Evolutionary conservation across 2,888 invertebrate genomes (phyloP).

Genomic region (Conistra vaccinii): DNA sequence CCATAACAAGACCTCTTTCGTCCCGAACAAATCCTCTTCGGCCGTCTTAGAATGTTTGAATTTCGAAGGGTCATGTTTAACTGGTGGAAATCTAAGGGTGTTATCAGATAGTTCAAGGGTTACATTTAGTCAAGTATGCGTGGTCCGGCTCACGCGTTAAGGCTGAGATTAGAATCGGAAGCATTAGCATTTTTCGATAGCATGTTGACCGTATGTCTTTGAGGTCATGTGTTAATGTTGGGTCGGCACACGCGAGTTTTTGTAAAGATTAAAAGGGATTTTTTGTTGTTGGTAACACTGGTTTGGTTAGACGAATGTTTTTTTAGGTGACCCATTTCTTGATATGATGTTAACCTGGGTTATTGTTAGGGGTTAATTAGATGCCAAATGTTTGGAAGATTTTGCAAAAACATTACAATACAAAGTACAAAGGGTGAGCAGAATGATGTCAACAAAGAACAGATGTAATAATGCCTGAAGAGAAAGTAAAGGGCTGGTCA

Average conservation of each 20-base stretch:
- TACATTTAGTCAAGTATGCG: slow-evolving; percentile 87
- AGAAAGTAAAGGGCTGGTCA: not conserved
- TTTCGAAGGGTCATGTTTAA: slow-evolving; percentile 56
- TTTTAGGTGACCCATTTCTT: slow-evolving; percentile 29
- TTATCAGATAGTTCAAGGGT: slow-evolving; percentile 89
- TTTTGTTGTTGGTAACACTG: slow-evolving; percentile 29
- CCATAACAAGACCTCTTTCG: slow-evolving; percentile 66
- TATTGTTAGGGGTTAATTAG: not conserved
- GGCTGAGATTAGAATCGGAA: slow-evolving; percentile 81
- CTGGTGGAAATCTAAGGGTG: slow-evolving; percentile 76
- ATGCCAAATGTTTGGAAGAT: not conserved
- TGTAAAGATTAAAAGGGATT: slow-evolving; percentile 51
- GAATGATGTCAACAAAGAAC: not conserved
- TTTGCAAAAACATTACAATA: not conserved
- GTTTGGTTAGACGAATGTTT: not conserved
- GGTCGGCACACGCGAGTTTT: slow-evolving; percentile 80
- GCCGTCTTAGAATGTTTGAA: not conserved
- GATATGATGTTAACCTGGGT: not conserved
- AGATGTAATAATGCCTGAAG: too few species aligned
- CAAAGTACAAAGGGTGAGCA: not conserved
- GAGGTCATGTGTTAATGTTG: slow-evolving; percentile 86
- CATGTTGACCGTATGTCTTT: slow-evolving; percentile 81
- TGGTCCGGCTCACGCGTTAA: slow-evolving; percentile 87
- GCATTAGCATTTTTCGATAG: slow-evolving; percentile 88
- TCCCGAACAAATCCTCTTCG: not conserved